Percentiles rank a stretch among this genome's conserved stretches.
These are phyloP conservation scores for Heliconius hortense DNA, from an alignment of 2,888 invertebrate species.

Conservation along the genomic window DNA sequence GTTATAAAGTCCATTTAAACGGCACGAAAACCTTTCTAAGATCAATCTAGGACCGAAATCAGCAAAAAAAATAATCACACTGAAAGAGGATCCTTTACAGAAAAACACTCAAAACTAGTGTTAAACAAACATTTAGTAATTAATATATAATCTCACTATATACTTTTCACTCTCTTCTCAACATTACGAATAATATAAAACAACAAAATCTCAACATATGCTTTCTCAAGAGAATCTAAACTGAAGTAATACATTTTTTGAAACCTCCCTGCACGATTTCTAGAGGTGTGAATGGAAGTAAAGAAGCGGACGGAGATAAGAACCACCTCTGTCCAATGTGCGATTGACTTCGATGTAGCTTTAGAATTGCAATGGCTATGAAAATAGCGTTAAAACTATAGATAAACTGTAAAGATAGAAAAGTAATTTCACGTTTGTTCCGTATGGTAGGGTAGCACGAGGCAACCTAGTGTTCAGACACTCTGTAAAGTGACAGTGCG, in stretches of 20 bases:
- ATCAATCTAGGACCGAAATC: no score
- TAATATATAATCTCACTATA: no score
- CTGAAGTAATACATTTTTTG: neutral
- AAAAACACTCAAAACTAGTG: no score
- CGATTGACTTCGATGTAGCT: slow-evolving; percentile 34
- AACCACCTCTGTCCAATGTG: slow-evolving; percentile 34
- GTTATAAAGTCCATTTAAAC: no score
- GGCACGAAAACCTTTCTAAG: no score
- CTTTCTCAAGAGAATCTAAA: neutral
- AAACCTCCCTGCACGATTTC: neutral
- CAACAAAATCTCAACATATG: neutral
- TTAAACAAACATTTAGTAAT: no score
- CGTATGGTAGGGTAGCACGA: neutral
- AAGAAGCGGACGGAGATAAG: slow-evolving; percentile 32
- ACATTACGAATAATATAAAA: neutral
- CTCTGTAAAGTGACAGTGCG: neutral
- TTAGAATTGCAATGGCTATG: slow-evolving; percentile 14
- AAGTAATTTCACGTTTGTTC: neutral
- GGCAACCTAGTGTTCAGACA: no score
- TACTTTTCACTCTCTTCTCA: no score
- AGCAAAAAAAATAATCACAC: no score
- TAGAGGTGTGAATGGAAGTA: slow-evolving; percentile 27
- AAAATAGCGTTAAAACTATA: neutral
- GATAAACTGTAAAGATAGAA: neutral
- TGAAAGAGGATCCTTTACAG: no score